A percentile compares a stretch with the other conserved stretches of the same genome.
Conservation (phyloP, 2,797 vertebrate genomes). For the Falco berigora region DNA sequence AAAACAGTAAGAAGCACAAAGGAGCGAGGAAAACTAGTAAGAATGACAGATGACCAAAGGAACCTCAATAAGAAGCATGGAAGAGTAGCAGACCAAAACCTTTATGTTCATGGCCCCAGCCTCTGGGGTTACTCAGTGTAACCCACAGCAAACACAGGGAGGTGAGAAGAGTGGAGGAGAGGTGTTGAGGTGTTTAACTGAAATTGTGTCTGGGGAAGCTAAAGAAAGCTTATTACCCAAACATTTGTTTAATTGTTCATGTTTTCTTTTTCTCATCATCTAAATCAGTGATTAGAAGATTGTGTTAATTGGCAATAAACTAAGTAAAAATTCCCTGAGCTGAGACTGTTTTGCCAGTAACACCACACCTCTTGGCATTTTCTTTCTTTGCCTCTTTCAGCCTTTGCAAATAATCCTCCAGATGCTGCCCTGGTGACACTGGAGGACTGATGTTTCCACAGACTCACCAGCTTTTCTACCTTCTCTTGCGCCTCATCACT, state of each 20-base stretch:
- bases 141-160: not conserved
- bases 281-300: not conserved
- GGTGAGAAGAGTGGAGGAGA: not conserved
- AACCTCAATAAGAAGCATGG: not conserved
- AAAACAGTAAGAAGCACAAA: not conserved
- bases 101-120: rapidly evolving
- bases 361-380: not conserved
- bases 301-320: not conserved
- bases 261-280: not conserved
- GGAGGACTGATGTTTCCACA: not conserved
- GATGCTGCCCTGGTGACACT: not conserved
- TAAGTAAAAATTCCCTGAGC: not conserved
- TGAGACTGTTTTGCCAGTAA: not conserved
- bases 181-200: not conserved
- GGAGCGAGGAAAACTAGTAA: not conserved
- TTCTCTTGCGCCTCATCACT: not conserved
- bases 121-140: not conserved
- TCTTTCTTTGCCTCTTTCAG: not conserved
- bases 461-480: not conserved
- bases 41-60: not conserved
- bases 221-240: not conserved
- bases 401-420: not conserved
- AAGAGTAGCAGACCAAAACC: not conserved
- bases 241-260: not conserved
- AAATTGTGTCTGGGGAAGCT: not conserved